Percentiles rank a stretch among this genome's conserved stretches.
phyloP scores from a whole-genome alignment of 2,113 vertebrate species.

The Rhynchomys soricoides region DNA sequence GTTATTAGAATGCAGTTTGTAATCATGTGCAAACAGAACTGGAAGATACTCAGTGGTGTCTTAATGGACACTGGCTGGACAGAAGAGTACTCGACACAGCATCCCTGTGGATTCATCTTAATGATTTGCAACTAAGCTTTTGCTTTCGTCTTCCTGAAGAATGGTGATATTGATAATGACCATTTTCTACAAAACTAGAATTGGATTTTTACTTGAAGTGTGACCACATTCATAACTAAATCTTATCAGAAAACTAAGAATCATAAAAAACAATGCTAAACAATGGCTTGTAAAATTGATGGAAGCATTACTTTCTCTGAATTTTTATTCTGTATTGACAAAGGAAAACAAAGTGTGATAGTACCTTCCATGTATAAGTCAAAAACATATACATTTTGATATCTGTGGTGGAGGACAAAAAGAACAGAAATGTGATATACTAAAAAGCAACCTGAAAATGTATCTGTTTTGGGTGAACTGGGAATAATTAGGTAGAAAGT shows the following conservation, averaged over 20 bases:
- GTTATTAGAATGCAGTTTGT: neutral
- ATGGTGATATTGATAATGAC: neutral
- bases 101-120: neutral
- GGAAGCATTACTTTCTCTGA: neutral
- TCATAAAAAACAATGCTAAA: neutral
- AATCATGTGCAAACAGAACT: neutral
- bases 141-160: neutral
- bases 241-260: neutral
- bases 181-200: neutral
- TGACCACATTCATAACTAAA: neutral
- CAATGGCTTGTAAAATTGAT: neutral
- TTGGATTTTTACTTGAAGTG: neutral
- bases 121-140: neutral
- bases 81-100: too few species aligned
- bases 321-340: neutral
- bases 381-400: neutral
- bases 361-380: neutral
- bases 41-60: neutral
- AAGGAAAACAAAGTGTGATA: neutral
- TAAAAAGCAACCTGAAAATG: neutral
- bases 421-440: neutral
- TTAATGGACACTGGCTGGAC: too few species aligned
- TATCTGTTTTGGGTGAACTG: neutral
- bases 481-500: neutral
- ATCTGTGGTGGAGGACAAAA: accelerated